Evolutionary conservation across 2,113 vertebrate genomes (phyloP).

Genomic region (Cyprinodon brontotheroides): DNA sequence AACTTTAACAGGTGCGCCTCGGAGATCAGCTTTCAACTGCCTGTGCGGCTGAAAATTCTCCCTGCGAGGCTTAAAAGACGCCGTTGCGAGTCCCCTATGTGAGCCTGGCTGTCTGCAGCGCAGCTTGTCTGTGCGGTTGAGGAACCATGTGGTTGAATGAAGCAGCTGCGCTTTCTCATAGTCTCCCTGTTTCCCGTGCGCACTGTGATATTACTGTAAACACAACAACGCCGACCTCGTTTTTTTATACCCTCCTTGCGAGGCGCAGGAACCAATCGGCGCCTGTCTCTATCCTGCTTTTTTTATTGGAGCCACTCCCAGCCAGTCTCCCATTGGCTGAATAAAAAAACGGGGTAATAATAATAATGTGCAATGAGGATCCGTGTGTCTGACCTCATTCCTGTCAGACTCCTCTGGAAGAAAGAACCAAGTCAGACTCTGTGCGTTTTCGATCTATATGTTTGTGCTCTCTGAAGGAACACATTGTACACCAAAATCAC

Average conservation of each 20-base stretch:
- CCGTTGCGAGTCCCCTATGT: conserved; percentile 68
- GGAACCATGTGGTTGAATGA: conserved; percentile 82
- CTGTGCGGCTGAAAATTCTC: conserved; percentile 79
- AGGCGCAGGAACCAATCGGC: conserved; percentile 81
- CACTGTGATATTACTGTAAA: conserved; percentile 87
- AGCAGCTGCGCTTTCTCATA: conserved; percentile 82
- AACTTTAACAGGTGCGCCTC: conserved; percentile 44
- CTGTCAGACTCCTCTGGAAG: conserved; percentile 83
- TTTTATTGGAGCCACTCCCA: conserved; percentile 80
- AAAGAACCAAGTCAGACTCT: conserved; percentile 81
- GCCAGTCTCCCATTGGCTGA: conserved; percentile 82
- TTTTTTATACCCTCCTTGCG: conserved; percentile 85
- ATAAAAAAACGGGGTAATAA: conserved; percentile 86
- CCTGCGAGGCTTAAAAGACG: conserved; percentile 53
- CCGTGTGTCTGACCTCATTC: conserved; percentile 98
- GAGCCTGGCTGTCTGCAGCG: conserved; percentile 73
- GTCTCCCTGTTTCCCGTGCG: conserved; percentile 79
- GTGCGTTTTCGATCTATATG: conserved; percentile 9
- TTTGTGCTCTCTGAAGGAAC: conserved; percentile 71
- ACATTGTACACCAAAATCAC: conserved; percentile 7
- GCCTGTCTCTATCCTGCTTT: conserved; percentile 88
- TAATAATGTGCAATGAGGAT: conserved; percentile 95
- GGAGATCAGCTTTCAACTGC: conserved; percentile 74
- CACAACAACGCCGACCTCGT: conserved; percentile 80
- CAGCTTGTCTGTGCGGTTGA: conserved; percentile 73